Percentiles rank a stretch among this genome's conserved stretches.
These are phyloP conservation scores for Epinephelus awoara DNA, from an alignment of 2,797 vertebrate genomes.

Conservation along the genomic window DNA sequence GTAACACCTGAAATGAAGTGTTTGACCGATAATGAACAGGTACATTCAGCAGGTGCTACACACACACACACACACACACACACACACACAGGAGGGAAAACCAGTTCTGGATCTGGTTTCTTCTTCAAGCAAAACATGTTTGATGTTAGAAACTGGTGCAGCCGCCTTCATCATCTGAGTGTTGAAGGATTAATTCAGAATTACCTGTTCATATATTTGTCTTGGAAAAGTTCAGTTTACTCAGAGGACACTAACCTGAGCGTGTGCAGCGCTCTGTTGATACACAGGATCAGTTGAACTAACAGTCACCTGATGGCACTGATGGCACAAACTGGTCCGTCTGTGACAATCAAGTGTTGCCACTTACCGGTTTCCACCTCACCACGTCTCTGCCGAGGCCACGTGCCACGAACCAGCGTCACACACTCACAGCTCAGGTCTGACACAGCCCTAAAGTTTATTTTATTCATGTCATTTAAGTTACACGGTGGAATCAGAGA, in stretches of 20 bases:
- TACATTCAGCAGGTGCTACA: too few relatives aligned
- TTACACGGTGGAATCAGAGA: conserved; percentile 76
- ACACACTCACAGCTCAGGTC: conserved; percentile 65
- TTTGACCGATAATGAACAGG: too few relatives aligned
- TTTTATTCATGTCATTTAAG: conserved; percentile 76
- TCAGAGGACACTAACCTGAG: background rate
- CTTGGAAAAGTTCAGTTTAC: background rate
- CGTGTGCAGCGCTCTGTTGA: background rate
- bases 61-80: too few relatives aligned
- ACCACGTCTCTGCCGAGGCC: background rate
- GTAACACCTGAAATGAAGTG: too few relatives aligned
- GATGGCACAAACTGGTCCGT: background rate
- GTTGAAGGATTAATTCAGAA: background rate
- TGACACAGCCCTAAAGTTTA: conserved; percentile 74
- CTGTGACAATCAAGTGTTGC: background rate
- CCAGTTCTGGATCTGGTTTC: background rate
- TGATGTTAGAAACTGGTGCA: background rate
- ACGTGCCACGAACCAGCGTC: background rate
- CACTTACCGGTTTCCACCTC: background rate
- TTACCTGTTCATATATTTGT: background rate
- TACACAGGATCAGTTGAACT: too few relatives aligned
- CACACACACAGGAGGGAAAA: background rate
- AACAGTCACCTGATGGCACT: background rate
- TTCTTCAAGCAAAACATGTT: background rate
- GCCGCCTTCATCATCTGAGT: background rate